Conservation (phyloP, 2,888 invertebrate species). For the Drosophila prolongata region DNA sequence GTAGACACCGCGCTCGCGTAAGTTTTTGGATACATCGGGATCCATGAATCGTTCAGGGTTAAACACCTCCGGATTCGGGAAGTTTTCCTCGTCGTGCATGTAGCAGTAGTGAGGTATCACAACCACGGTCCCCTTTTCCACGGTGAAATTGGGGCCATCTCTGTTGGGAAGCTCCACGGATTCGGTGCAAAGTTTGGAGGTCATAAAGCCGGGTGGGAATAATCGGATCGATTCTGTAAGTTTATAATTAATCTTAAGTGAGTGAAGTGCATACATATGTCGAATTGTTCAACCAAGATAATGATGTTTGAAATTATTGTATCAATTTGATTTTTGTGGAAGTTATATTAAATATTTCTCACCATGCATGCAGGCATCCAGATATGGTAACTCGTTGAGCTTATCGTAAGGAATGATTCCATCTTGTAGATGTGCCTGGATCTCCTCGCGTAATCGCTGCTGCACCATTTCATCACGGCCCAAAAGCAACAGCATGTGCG, state of each 20-base stretch:
- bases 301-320: too few species aligned
- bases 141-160: constrained; percentile 61
- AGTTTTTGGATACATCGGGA: constrained; percentile 72
- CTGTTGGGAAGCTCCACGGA: constrained; percentile 63
- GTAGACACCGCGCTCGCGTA: constrained; percentile 75
- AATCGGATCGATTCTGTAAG: constrained; percentile 74
- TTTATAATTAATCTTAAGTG: neutral
- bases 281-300: too few species aligned
- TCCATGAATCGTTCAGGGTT: constrained; percentile 80
- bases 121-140: constrained; percentile 65
- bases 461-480: constrained; percentile 70
- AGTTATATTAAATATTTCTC: neutral
- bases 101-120: constrained; percentile 72
- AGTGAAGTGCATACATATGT: too few species aligned
- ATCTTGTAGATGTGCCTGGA: constrained; percentile 50
- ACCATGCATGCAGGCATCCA: constrained; percentile 83
- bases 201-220: constrained; percentile 66
- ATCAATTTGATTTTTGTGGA: too few species aligned
- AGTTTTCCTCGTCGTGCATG: constrained; percentile 76
- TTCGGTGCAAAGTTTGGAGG: constrained; percentile 76
- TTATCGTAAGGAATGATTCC: constrained; percentile 75
- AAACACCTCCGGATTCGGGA: constrained; percentile 67
- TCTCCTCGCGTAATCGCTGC: constrained; percentile 72
- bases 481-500: constrained; percentile 73
- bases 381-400: constrained; percentile 75